phyloP scores from a whole-genome alignment of 1,140 invertebrate species.

The Temnothorax curvispinosus region DNA sequence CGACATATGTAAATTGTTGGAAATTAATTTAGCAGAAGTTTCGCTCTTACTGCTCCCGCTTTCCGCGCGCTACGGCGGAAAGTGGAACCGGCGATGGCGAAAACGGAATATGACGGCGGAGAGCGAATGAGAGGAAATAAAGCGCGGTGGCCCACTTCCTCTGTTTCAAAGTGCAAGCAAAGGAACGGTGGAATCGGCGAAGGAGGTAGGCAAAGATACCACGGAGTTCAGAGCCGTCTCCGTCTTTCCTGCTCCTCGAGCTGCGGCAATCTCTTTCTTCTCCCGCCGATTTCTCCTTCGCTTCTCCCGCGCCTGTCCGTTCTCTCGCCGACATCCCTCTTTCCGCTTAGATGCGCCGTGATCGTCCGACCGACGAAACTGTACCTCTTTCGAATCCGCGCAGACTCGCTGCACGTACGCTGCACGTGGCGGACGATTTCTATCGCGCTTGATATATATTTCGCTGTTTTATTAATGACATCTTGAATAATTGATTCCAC shows the following conservation, averaged over 20 bases:
- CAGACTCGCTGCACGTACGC: not conserved
- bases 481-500: slow-evolving; percentile 70
- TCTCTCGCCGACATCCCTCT: not conserved
- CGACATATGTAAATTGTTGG: slow-evolving; percentile 76
- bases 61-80: slow-evolving; percentile 24
- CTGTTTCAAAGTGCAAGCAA: not conserved
- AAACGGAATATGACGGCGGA: slow-evolving; percentile 35
- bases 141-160: slow-evolving; percentile 72
- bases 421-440: slow-evolving; percentile 41
- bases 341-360: not conserved
- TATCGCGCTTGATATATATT: slow-evolving; percentile 64
- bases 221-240: slow-evolving; percentile 57
- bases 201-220: slow-evolving; percentile 58
- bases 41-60: slow-evolving; percentile 49
- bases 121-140: slow-evolving; percentile 69
- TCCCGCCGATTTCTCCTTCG: not conserved
- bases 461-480: slow-evolving; percentile 64
- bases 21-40: slow-evolving; percentile 78
- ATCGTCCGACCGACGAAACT: slow-evolving; percentile 47
- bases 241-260: not conserved
- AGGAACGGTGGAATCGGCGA: slow-evolving; percentile 42
- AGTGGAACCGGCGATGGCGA: slow-evolving; percentile 46
- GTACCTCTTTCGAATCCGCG: slow-evolving; percentile 29
- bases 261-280: slow-evolving; percentile 19
- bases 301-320: not conserved